Base-by-base conservation (phyloP, 2,888 invertebrate species). In the Magallana nippona region DNA sequence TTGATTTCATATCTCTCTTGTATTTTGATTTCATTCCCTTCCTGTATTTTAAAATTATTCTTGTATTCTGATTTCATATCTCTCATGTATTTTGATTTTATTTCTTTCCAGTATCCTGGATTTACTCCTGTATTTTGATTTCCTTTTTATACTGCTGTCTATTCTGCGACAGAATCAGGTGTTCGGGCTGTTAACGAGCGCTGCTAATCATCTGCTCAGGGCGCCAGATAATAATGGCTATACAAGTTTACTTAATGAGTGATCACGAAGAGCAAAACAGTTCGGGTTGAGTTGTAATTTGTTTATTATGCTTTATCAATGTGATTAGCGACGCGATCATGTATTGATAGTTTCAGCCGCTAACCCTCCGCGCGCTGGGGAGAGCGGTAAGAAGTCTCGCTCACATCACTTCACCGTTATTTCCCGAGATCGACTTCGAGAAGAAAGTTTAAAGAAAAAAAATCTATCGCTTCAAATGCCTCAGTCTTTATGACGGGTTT, bases 261-360 rank as follows among this genome's bases (percentile, higher is more conserved):
- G 17, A 71, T 71, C 22, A 71, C 32, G 27, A 71, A 71, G 71
- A 71, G 71, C 22, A 71, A 60, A 60, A 71, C 13, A 71, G 32
- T 71, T 71, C 71, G 15, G 71, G 15, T 15, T 22, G 71, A 71
- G 22, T 32, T 71, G 71, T 71, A 22, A 71, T 71, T 71, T 71
- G 27, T 71, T 71, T 71, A 71, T 71, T 32, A 27, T 71, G 22
- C 27, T 32, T 32, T 71, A 71, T 71, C 71, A 71, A 71, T 71
- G 71, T 71, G 71, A 71, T 71, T 71, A 71, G 71, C 71, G 27
- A 22, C 22, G 60, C 27, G 19, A 71, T 71, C 71, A 32, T 27
- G 71, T 32, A 71, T 71, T 71, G 71, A 71, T 71, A 22, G 13
- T 71, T 71, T 22, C 32, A 22, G 32, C 71, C 27, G 32, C 32